Percentiles rank a stretch among this genome's conserved stretches.
Evolutionary conservation across 64 coral and sea anemone genomes (phyloP).

Genomic region (Montipora capricornis): DNA sequence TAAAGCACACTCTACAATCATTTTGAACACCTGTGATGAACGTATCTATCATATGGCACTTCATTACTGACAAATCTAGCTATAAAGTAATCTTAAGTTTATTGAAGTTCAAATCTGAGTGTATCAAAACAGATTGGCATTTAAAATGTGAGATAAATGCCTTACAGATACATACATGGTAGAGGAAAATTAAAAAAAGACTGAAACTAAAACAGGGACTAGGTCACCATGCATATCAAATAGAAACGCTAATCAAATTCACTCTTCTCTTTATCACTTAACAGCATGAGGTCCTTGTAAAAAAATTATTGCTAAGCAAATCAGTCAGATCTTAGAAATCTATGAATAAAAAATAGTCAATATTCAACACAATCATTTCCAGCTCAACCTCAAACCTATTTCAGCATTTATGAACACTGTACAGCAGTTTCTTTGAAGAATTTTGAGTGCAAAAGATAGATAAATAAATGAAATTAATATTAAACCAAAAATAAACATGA

Average conservation of each 20-base stretch:
- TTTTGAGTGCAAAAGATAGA: neutral
- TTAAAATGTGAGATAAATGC: too few species aligned
- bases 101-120: too few species aligned
- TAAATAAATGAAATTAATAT: neutral
- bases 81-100: too few species aligned
- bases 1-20: too few species aligned
- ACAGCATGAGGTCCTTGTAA: slow-evolving; percentile 2
- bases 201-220: neutral
- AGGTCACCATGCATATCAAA: neutral
- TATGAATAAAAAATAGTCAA: slow-evolving; percentile 13
- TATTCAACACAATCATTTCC: neutral
- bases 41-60: too few species aligned
- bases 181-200: too few species aligned
- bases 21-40: too few species aligned
- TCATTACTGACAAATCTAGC: too few species aligned
- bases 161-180: too few species aligned
- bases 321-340: neutral
- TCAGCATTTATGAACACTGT: too few species aligned
- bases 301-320: neutral
- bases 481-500: slow-evolving; percentile 1
- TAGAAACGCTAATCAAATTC: neutral
- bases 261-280: neutral
- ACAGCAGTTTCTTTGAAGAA: neutral
- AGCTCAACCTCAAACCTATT: neutral
- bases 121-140: too few species aligned